Evolutionary conservation across 2,113 vertebrate genomes (phyloP), one percentile per base, ranked within the genome.

Genomic region (Nibea coibor): DNA sequence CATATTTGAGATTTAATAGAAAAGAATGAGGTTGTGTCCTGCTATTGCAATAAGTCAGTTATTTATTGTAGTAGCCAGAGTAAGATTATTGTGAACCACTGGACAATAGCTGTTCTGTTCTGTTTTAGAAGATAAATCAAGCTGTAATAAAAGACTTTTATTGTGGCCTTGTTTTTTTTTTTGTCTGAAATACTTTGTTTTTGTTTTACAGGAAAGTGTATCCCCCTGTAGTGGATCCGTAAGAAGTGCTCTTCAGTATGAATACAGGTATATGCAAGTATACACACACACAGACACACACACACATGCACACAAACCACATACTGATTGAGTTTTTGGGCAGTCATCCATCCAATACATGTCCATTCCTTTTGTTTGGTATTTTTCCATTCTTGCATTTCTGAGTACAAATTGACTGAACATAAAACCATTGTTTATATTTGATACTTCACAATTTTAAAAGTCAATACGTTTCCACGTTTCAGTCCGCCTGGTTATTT

Each of bases 231-330:
- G 72, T 47, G 59, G 75, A 90, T 68, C 78, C 63, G 73, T 91
- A 82, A 93, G 85, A 92, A 89, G 88, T 90, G 87, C 90, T 84
- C 83, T 89, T 92, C 95, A 93, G 42, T 83, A 96, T 96, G 95
- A 96, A 96, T 90, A 94, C 95, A 96, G 95, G 95, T 95, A 93
- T 71, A 56, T 35, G 35, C 14, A 51, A 51, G 17, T 35, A 35
- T 2, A 76, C 42, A 31, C 17, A 59, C 64, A 76, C 42, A 31
- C 17, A 59, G 57, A 76, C 31, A 43, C 61, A 43, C 11, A 71
- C 19, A 72, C 47, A 68, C 47, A n/a, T 11, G 24, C 39, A 45
- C 9, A 75, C 42, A 31, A 59, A 28, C 50, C 61, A 73, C 4
- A 64, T 16, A 43, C 4, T 47, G 15, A 9, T 19, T 15, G 1